phyloP scores from a whole-genome alignment of 2,888 invertebrate genomes.

The Drosophila putrida region DNA sequence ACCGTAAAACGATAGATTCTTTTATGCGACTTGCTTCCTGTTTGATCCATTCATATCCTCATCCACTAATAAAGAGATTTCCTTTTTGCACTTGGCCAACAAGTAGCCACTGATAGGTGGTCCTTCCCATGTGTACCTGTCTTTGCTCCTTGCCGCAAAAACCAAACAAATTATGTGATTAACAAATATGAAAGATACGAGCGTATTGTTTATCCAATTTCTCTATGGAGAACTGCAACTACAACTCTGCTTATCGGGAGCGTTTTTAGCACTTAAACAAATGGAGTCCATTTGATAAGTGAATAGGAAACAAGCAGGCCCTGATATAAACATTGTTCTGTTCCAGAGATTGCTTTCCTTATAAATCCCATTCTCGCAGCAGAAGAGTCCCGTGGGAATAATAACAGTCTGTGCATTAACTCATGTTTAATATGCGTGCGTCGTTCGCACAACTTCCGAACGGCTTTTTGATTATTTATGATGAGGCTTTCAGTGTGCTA shows the following conservation, averaged over 20 bases:
- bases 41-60: constrained; percentile 40
- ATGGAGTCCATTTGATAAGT: constrained; percentile 46
- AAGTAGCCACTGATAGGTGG: constrained; percentile 54
- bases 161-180: constrained; percentile 76
- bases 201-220: constrained; percentile 39
- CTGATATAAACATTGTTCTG: constrained; percentile 47
- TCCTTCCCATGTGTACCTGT: constrained; percentile 55
- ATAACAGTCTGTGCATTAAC: constrained; percentile 52
- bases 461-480: constrained; percentile 49
- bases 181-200: constrained; percentile 64
- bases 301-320: constrained; percentile 7
- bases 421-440: constrained; percentile 66
- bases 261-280: constrained; percentile 63
- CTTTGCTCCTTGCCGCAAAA: constrained; percentile 41
- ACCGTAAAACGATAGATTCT: constrained; percentile 35
- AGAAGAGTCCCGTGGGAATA: constrained; percentile 69
- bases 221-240: constrained; percentile 4
- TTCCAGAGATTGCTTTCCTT: constrained; percentile 29
- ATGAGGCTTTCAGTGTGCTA: constrained; percentile 20
- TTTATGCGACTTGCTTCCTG: constrained; percentile 66
- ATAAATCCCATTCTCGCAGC: constrained; percentile 22
- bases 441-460: constrained; percentile 67
- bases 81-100: constrained; percentile 60
- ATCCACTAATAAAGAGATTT: constrained; percentile 72
- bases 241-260: constrained; percentile 47